Base-by-base conservation (phyloP, 2,888 invertebrate species). In the Scaptomyza polygonia region DNA sequence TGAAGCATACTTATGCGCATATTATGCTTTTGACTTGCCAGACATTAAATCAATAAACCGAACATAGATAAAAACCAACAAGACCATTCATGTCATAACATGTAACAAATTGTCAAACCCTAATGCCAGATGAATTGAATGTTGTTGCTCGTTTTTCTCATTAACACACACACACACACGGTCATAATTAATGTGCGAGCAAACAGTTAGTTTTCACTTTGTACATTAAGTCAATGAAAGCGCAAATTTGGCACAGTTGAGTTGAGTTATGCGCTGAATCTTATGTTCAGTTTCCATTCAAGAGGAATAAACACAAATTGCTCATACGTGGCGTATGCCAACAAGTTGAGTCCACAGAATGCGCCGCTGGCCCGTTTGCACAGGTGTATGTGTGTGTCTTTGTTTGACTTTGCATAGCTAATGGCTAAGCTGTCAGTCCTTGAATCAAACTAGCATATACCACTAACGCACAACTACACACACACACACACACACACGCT, bases 351-450 rank as follows among this genome's bases (percentile, higher is more conserved):
- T 43, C 51, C 51, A 52, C 39, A 16, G 39, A 8, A 16, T 16
- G 42, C 30, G 58, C 72, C 67, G 11, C 40, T 59, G 67, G 74
- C 52, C 45, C 32, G 30, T 72, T 39, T 53, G 34, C 68, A 63
- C 39, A 66, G 72, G 63, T 72, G 63, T 72, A 72, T 77, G n/a
- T n/a, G n/a, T n/a, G n/a, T n/a, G n/a, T n/a, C n/a, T n/a, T n/a
- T n/a, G 25, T 77, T 85, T 80, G 80, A 73, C 77, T 80, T 86
- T 80, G 78, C 78, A 80, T 83, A 79, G 65, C 72, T 67, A 79
- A 67, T 68, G 66, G 66, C 61, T 84, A 44, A n/a, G 67, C 55
- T 75, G 47, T 4, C 55, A 63, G 43, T 64, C 49, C 36, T 21
- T 25, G 21, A 39, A 42, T 48, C 66, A 39, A 42, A 48, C 66